These are phyloP conservation scores for Trachemys scripta DNA, from an alignment of 2,113 vertebrate species.

Conservation along the genomic window DNA sequence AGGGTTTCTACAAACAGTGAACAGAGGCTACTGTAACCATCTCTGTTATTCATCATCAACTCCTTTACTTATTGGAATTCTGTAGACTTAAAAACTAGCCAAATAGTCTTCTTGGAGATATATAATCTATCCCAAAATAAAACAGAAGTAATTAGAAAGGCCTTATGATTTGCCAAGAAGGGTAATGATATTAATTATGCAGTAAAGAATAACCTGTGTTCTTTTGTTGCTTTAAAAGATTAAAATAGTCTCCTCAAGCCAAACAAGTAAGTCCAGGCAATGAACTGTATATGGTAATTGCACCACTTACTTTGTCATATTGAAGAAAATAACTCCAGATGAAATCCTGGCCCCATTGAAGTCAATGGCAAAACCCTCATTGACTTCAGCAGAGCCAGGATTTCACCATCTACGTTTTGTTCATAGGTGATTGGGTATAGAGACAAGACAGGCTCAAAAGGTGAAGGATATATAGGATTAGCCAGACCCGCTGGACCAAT, in stretches of 20 bases:
- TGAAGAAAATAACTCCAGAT: not conserved
- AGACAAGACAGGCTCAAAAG: not conserved
- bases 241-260: not conserved
- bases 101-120: slow-evolving; percentile 23
- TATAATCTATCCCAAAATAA: not conserved
- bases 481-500: not conserved
- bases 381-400: not conserved
- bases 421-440: not conserved
- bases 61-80: slow-evolving; percentile 21
- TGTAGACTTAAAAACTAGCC: not conserved
- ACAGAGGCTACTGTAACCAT: slow-evolving; percentile 19
- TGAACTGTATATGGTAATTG: not conserved
- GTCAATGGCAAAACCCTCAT: not conserved
- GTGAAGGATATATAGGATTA: not conserved
- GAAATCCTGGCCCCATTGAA: not conserved
- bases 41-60: slow-evolving; percentile 12
- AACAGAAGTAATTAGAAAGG: not conserved
- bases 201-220: not conserved
- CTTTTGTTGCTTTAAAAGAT: not conserved
- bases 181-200: not conserved
- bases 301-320: not conserved
- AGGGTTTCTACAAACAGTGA: slow-evolving; percentile 19
- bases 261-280: not conserved
- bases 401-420: not conserved
- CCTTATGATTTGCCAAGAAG: not conserved